Evolutionary conservation across 2,888 invertebrate genomes (phyloP), one percentile per base, ranked within the genome.

Genomic region (Noctua janthe): DNA sequence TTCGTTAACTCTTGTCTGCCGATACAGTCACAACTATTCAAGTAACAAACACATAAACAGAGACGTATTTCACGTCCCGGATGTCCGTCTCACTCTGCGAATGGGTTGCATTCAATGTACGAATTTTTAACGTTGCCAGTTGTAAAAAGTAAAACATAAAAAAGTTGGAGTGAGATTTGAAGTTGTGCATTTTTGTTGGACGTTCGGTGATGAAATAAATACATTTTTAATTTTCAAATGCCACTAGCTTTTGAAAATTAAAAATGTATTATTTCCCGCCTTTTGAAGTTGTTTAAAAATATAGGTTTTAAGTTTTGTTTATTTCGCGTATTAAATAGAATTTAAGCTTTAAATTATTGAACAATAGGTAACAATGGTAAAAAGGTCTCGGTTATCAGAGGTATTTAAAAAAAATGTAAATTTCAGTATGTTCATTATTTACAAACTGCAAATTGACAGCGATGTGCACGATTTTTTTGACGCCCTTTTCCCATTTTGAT

Each of bases 31-130:
- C 84, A 85, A 87, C 83, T 84, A 89, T 88, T 86, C 86, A 88
- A 88, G 86, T 86, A 83, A 83, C 76, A 82, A 85, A 81, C 88
- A 87, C 88, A 91, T 90, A 93, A 94, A 93, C 92, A 93, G 89
- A 91, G 91, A 91, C 91, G 92, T 94, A 93, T 91, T 92, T 94
- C 93, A 92, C 91, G 81, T 67, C 70, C 91, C 92, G 94, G 94
- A 94, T 84, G 82, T 94, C 94, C 94, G 92, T 91, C 90, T 91
- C 89, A 87, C 91, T 89, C 88, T 82, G 70, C 77, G 89, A 91
- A 90, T 88, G 81, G 85, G 74, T 78, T 82, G 81, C 90, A 73
- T 84, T 86, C 87, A 89, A 82, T 83, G 89, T 86, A 82, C 75
- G 75, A 82, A 76, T 84, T 88, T 87, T 82, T 85, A 87, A 79